These are phyloP conservation scores for Tragelaphus imberbis DNA, from an alignment of 2,113 vertebrate genomes.

Conservation along the genomic window DNA sequence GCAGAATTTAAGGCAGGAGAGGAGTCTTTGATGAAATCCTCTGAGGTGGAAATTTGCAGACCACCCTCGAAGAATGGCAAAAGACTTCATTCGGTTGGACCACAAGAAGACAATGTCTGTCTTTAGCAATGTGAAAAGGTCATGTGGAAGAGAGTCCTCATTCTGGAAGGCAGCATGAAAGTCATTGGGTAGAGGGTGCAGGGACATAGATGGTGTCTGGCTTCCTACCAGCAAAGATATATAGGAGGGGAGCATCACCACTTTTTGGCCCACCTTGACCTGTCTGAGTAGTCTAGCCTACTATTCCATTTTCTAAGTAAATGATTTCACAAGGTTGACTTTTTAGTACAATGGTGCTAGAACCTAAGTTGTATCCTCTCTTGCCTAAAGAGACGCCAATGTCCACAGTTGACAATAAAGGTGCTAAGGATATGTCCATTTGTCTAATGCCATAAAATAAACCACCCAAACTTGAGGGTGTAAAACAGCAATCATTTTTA, in stretches of 20 bases:
- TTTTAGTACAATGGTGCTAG: background rate
- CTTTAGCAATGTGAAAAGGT: background rate
- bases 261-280: background rate
- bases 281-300: background rate
- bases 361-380: background rate
- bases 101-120: background rate
- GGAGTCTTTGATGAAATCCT: background rate
- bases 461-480: background rate
- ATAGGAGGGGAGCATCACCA: background rate
- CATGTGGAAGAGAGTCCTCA: background rate
- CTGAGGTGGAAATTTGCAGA: background rate
- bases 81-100: background rate
- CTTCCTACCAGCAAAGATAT: too few relatives aligned
- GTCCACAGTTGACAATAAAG: background rate
- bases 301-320: background rate
- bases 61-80: background rate
- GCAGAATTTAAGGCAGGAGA: background rate
- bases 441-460: background rate
- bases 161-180: background rate
- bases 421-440: background rate
- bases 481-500: background rate
- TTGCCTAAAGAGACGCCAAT: background rate
- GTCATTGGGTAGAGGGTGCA: background rate
- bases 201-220: background rate
- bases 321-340: background rate